A percentile compares a stretch with the other conserved stretches of the same genome.
Conservation (phyloP, 2,113 vertebrate genomes). For the Tretioscincus oriximinensis region DNA sequence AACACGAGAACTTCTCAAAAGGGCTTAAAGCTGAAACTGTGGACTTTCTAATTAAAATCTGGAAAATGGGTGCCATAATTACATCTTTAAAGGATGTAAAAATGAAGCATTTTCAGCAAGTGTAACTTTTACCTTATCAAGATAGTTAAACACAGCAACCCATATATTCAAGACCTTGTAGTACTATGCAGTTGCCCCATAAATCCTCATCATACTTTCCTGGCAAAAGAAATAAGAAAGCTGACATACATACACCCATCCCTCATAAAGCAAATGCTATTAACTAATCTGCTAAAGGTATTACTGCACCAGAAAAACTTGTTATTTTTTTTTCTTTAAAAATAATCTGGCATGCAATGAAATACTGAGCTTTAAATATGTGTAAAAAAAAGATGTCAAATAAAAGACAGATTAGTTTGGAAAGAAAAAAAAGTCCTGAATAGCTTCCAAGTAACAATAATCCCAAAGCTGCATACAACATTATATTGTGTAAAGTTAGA, state of each 20-base stretch:
- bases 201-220: conserved; percentile 30
- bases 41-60: too few species aligned
- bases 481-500: conserved; percentile 21
- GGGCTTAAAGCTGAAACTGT: too few species aligned
- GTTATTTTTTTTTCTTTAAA: background rate
- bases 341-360: conserved; percentile 36
- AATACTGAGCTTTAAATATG: conserved; percentile 42
- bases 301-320: background rate
- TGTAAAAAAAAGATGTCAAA: conserved; percentile 35
- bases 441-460: conserved; percentile 21
- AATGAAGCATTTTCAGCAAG: too few species aligned
- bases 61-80: too few species aligned
- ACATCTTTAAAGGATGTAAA: too few species aligned
- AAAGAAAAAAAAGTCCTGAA: conserved; percentile 32
- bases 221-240: conserved; percentile 17
- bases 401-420: conserved; percentile 32
- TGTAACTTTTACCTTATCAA: conserved; percentile 33
- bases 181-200: conserved; percentile 30
- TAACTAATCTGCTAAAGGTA: conserved; percentile 2
- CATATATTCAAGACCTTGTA: conserved; percentile 46
- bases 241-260: background rate
- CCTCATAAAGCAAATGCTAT: background rate
- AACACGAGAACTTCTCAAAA: too few species aligned
- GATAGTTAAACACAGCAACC: conserved; percentile 52
- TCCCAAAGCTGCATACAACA: conserved; percentile 20